These are phyloP conservation scores for Lates japonicus DNA, from an alignment of 2,797 vertebrate genomes.

Conservation along the genomic window DNA sequence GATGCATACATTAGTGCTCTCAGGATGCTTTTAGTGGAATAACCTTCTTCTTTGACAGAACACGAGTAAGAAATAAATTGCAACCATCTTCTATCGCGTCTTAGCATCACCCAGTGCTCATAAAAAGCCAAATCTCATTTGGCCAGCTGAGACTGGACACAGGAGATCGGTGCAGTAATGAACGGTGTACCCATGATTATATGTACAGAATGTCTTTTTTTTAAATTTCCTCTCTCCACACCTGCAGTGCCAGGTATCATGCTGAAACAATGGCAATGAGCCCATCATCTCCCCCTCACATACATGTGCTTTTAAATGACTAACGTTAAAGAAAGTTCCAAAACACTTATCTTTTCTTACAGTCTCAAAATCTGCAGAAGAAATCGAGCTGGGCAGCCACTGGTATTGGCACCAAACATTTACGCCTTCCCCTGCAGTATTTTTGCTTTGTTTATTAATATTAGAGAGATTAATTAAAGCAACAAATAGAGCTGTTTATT, in stretches of 20 bases:
- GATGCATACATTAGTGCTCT: slow-evolving; percentile 26
- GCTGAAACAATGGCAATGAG: slow-evolving; percentile 49
- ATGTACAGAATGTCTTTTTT: slow-evolving; percentile 42
- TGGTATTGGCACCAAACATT: slow-evolving; percentile 34
- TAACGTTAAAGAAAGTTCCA: slow-evolving; percentile 54
- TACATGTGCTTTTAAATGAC: slow-evolving; percentile 29
- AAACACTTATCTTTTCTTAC: slow-evolving; percentile 57
- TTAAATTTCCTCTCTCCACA: slow-evolving; percentile 59
- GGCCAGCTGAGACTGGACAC: slow-evolving; percentile 22
- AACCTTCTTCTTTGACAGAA: slow-evolving; percentile 25
- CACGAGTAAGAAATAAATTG: slow-evolving; percentile 29
- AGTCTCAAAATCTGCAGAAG: slow-evolving; percentile 61
- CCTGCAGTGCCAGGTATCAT: slow-evolving; percentile 40
- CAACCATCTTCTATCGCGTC: slow-evolving; percentile 34
- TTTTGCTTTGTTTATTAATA: slow-evolving; percentile 73
- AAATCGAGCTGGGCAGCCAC: slow-evolving; percentile 41
- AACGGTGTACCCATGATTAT: slow-evolving; percentile 21
- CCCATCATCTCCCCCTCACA: slow-evolving; percentile 28
- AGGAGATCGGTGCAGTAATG: slow-evolving; percentile 28
- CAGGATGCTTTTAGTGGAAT: slow-evolving; percentile 27
- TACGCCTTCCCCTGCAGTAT: slow-evolving; percentile 36
- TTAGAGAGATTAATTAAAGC: slow-evolving; percentile 74
- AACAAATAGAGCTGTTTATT: slow-evolving; percentile 71
- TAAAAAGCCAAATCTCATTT: slow-evolving; percentile 30
- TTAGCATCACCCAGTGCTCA: slow-evolving; percentile 37